phyloP scores from a whole-genome alignment of 2,113 vertebrate species.

The Pseudorasbora parva region DNA sequence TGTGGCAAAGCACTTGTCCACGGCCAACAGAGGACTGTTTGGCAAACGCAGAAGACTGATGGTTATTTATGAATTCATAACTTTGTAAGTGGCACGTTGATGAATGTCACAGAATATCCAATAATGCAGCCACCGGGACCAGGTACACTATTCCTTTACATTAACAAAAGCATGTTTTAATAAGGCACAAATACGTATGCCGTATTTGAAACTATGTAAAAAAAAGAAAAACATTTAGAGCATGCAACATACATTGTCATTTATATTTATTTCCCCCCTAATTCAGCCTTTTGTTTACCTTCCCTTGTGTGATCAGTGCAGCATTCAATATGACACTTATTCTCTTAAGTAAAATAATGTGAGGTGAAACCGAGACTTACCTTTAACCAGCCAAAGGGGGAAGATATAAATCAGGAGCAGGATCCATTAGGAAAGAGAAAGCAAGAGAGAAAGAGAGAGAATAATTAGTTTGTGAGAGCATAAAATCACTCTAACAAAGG shows the following conservation, averaged over 20 bases:
- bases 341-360: constrained; percentile 39
- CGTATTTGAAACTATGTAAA: neutral
- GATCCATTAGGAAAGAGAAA: constrained; percentile 28
- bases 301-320: constrained; percentile 35
- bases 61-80: constrained; percentile 65
- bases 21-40: constrained; percentile 47
- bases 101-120: constrained; percentile 45
- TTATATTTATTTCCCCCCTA: neutral
- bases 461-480: constrained; percentile 38
- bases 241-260: neutral
- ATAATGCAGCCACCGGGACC: constrained; percentile 6
- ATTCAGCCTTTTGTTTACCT: constrained; percentile 16
- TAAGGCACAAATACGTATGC: neutral
- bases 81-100: constrained; percentile 27
- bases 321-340: constrained; percentile 19
- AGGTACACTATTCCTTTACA: constrained; percentile 14
- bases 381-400: constrained; percentile 60
- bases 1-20: constrained; percentile 40
- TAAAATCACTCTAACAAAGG: constrained; percentile 47
- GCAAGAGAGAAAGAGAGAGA: constrained; percentile 36
- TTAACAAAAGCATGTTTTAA: neutral
- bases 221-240: constrained; percentile 11
- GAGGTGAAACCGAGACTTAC: constrained; percentile 65
- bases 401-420: constrained; percentile 38
- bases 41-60: constrained; percentile 34